Base-by-base conservation (phyloP, 2,797 vertebrate species). In the Acropternis orthonyx region DNA sequence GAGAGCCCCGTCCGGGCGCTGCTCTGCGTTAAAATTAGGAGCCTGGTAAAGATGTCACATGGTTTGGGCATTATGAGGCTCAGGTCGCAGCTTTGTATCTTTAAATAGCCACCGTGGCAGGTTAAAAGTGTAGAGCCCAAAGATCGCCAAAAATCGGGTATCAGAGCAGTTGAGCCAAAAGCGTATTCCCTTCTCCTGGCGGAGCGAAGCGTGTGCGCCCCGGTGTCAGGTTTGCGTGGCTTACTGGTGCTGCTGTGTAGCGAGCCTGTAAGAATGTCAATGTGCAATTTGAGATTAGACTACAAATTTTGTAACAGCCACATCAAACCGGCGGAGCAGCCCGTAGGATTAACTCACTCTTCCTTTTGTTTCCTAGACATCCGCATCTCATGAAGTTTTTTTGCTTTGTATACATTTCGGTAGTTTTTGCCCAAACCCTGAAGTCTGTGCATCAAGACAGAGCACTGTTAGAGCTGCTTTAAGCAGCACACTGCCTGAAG, bases 21-120 rank as follows among this genome's bases (percentile, higher is more conserved):
- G 63, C 14, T 26, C 17, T 13, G 79, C 56, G 36, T 79, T 87
- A 73, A 68, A 85, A 79, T 61, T 21, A 51, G 72, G 90, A 92
- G 37, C 54, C 41, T 20, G 36, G 54, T 30, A 22, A 61, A n/a
- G 75, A 43, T 74, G 85, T 95, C 89, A 82, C 90, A 74, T 87
- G 93, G 61, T 14, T 67, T 32, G 66, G 67, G 88, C 86, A 67
- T 94, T 93, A 89, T 10, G 65, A 51, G 72, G 75, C 79, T 95
- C 43, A 66, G 26, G 69, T 65, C 63, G 44, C 84, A 85, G 86
- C 81, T 89, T 94, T 92, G 24, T 61, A 36, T 77, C 92, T 94
- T 95, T 88, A 89, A 85, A 90, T 87, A 95, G 90, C 83, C 36
- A 1, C 62, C 4, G 0, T 21, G 36, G 56, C 56, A 66, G 69